Conservation (phyloP, 2,113 vertebrate species). For the Cercopithecus mona region DNA sequence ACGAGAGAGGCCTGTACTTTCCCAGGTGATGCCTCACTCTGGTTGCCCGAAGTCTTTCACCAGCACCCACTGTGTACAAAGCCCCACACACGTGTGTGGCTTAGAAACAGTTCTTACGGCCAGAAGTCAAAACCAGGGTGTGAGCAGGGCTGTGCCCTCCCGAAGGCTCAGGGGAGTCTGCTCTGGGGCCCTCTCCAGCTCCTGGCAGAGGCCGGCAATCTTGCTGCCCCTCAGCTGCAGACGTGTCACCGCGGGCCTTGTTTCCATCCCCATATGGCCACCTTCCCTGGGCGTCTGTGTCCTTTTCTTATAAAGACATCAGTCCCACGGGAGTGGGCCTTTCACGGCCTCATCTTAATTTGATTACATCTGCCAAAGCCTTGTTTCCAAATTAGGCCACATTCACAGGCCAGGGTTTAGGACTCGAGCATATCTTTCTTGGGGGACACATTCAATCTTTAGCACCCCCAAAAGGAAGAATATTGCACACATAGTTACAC, state of each 20-base stretch:
- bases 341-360: neutral
- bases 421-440: neutral
- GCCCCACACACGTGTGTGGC: no score
- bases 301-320: neutral
- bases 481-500: accelerated
- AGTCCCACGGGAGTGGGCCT: accelerated
- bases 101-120: neutral
- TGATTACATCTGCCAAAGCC: neutral
- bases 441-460: no score
- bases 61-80: neutral
- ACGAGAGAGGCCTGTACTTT: neutral
- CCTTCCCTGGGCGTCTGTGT: no score
- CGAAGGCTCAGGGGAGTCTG: accelerated
- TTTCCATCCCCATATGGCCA: neutral
- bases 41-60: no score
- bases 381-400: neutral
- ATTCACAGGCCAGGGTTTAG: neutral
- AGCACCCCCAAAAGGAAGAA: neutral
- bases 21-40: no score
- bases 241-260: accelerated
- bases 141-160: no score
- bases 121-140: neutral
- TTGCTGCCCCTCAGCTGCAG: no score
- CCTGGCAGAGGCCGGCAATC: neutral
- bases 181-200: neutral